Percentiles rank a stretch among this genome's conserved stretches.
Conservation (phyloP, 2,113 vertebrate species). For the Helogale parvula region DNA sequence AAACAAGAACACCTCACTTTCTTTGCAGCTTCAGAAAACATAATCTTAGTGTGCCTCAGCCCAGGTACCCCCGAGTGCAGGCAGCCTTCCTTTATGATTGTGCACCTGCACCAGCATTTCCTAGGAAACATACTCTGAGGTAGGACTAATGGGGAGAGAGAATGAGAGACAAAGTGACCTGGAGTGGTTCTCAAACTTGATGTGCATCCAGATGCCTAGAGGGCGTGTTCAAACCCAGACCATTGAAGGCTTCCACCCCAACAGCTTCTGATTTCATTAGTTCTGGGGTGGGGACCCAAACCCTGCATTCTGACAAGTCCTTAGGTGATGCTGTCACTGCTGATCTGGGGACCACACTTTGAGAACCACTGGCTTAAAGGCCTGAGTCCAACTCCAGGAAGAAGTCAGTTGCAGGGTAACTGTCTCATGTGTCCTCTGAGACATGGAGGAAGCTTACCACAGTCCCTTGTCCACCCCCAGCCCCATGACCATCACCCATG, state of each 20-base stretch:
- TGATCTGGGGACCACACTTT: neutral
- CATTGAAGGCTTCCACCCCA: neutral
- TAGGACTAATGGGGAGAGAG: neutral
- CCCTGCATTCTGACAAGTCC: neutral
- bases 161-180: neutral
- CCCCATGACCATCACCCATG: neutral
- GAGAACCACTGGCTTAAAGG: neutral
- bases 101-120: too few relatives aligned
- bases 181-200: neutral
- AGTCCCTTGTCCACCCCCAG: neutral
- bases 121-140: neutral
- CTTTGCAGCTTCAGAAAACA: constrained; percentile 53
- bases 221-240: neutral
- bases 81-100: neutral
- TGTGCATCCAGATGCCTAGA: rapidly evolving
- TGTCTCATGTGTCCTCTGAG: neutral
- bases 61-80: neutral
- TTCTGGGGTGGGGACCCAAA: neutral
- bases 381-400: neutral
- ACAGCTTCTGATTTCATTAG: neutral
- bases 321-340: neutral
- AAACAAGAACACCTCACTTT: neutral
- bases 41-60: neutral
- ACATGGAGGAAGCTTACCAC: neutral
- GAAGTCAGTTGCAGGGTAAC: neutral